phyloP scores from a whole-genome alignment of 1,140 invertebrate species.

The Scaptodrosophila lebanonensis region DNA sequence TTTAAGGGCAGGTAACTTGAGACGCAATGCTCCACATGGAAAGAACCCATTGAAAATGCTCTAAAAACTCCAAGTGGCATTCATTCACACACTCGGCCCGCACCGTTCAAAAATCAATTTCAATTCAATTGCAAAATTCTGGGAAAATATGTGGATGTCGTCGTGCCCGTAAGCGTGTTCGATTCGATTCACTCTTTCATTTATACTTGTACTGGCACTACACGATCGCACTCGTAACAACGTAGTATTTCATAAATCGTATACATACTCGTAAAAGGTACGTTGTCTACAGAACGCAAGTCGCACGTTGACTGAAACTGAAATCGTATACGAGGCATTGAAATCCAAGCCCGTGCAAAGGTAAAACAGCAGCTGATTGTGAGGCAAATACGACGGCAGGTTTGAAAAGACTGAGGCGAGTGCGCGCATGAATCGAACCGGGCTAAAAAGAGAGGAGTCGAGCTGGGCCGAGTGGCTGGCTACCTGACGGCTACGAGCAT shows the following conservation, averaged over 20 bases:
- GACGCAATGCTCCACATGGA: constrained; percentile 28
- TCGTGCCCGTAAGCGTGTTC: constrained; percentile 20
- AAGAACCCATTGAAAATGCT: constrained; percentile 15
- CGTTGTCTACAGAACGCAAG: constrained; percentile 22
- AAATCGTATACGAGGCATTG: constrained; percentile 30
- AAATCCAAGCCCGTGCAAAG: constrained; percentile 18
- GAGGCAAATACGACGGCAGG: constrained; percentile 55
- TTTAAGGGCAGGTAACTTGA: constrained; percentile 34
- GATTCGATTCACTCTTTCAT: constrained; percentile 1
- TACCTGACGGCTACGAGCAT: constrained; percentile 45
- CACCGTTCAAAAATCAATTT: constrained; percentile 54
- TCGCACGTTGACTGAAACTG: constrained; percentile 27
- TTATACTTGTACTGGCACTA: constrained; percentile 4
- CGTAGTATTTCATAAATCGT: too few relatives aligned
- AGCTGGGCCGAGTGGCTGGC: constrained; percentile 17
- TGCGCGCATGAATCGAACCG: constrained; percentile 13
- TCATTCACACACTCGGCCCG: constrained; percentile 15
- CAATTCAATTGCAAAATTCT: constrained; percentile 64
- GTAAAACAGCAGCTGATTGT: constrained; percentile 31
- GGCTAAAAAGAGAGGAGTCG: constrained; percentile 7
- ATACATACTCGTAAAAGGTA: too few relatives aligned
- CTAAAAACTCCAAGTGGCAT: constrained; percentile 12
- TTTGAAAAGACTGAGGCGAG: constrained; percentile 52
- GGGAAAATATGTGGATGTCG: constrained; percentile 64
- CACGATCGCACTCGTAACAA: too few relatives aligned